Evolutionary conservation across 2,797 vertebrate genomes (phyloP).

Genomic region (Dendrocincla tyrannina): DNA sequence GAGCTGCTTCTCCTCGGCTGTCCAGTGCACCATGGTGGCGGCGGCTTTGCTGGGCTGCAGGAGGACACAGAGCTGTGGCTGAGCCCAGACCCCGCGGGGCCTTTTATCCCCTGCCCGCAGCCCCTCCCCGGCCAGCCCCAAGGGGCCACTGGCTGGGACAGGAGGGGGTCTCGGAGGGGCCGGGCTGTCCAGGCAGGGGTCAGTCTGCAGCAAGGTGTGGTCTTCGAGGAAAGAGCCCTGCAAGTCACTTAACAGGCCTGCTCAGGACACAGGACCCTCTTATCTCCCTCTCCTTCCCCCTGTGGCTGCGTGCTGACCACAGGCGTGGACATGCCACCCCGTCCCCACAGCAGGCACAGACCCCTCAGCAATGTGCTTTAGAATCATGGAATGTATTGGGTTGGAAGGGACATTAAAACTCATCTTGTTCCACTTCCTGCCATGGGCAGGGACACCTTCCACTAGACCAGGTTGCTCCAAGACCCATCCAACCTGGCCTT

Average conservation of each 20-base stretch:
- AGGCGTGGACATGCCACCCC: background rate
- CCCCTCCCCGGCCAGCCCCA: background rate
- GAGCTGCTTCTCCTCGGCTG: slow-evolving; percentile 70
- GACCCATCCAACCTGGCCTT: background rate
- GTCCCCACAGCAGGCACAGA: background rate
- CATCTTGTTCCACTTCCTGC: background rate
- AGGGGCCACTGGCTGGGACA: background rate
- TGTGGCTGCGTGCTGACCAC: background rate
- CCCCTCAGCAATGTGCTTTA: background rate
- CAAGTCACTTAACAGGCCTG: background rate
- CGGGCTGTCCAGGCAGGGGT: background rate
- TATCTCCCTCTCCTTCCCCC: background rate
- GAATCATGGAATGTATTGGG: background rate
- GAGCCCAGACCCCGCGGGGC: background rate
- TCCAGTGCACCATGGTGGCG: slow-evolving; percentile 79
- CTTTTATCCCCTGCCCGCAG: background rate
- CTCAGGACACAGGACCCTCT: background rate
- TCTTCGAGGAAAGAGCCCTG: background rate
- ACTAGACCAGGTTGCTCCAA: fast-evolving
- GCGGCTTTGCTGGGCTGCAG: background rate
- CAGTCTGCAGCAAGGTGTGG: background rate
- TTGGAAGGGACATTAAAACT: background rate
- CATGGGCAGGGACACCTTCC: background rate
- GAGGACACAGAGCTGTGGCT: background rate
- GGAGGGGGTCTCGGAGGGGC: background rate